Evolutionary conservation across 1,140 invertebrate species (phyloP).

Genomic region (Aricia agestis): DNA sequence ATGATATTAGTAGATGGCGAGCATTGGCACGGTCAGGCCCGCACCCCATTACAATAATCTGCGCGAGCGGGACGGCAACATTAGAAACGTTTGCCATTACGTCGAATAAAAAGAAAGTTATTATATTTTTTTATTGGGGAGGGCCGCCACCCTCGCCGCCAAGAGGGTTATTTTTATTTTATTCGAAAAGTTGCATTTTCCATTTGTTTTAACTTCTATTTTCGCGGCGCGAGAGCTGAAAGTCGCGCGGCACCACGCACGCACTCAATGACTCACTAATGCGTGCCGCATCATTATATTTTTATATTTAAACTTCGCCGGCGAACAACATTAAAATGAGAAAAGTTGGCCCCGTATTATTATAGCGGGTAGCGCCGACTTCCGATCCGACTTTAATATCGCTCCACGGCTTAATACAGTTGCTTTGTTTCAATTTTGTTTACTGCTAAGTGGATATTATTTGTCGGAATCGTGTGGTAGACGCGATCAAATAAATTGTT

Average conservation of each 20-base stretch:
- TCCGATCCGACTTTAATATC: constrained; percentile 52
- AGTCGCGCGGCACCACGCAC: constrained; percentile 55
- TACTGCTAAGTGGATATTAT: constrained; percentile 43
- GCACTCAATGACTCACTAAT: constrained; percentile 71
- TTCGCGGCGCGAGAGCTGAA: constrained; percentile 62
- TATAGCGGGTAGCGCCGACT: constrained; percentile 46
- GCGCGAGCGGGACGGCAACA: constrained; percentile 56
- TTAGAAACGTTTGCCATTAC: constrained; percentile 70
- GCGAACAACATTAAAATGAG: constrained; percentile 70
- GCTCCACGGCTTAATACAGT: constrained; percentile 43
- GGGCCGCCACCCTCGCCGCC: constrained; percentile 66
- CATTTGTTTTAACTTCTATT: constrained; percentile 73
- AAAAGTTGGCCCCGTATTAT: constrained; percentile 68
- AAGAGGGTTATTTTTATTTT: constrained; percentile 75
- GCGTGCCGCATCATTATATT: constrained; percentile 71
- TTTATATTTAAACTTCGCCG: constrained; percentile 73
- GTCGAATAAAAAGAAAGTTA: constrained; percentile 75
- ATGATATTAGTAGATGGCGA: constrained; percentile 9
- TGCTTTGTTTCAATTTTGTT: constrained; percentile 49
- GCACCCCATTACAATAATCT: constrained; percentile 65
- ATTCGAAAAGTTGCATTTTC: constrained; percentile 73
- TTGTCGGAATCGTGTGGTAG: constrained; percentile 28
- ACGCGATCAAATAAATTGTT: constrained; percentile 25
- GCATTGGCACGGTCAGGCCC: constrained; percentile 19
- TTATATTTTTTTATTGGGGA: constrained; percentile 75